Conservation (phyloP, 2,888 invertebrate species). For the Acleris cristana region DNA sequence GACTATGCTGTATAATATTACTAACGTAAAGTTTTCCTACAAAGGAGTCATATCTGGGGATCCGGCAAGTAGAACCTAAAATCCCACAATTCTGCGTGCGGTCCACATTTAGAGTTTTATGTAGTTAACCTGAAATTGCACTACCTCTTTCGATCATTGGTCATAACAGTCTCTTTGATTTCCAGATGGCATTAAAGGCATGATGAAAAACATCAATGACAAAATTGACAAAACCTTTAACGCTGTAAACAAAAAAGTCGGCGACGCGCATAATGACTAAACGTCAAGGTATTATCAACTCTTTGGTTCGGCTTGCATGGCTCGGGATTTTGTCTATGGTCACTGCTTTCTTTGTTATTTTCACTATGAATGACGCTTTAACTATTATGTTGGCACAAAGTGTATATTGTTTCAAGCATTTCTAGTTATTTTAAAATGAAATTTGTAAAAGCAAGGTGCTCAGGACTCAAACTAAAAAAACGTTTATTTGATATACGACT, state of each 20-base stretch:
- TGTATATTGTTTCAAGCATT: no score
- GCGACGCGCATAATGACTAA: slow-evolving; percentile 65
- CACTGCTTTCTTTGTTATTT: slow-evolving; percentile 16
- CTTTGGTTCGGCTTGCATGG: slow-evolving; percentile 57
- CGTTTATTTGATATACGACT: no score
- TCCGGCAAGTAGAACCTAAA: no score
- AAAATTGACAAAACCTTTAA: slow-evolving; percentile 67
- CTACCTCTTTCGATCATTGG: not conserved
- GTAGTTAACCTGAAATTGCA: not conserved
- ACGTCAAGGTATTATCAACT: slow-evolving; percentile 31
- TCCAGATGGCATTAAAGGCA: slow-evolving; percentile 49
- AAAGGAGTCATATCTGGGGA: no score
- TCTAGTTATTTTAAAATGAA: no score
- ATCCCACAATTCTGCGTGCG: no score
- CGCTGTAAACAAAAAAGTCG: slow-evolving; percentile 61
- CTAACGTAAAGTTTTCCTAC: no score
- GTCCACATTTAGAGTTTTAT: no score
- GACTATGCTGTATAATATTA: no score
- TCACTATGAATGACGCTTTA: not conserved
- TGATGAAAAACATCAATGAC: slow-evolving; percentile 65
- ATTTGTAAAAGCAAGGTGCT: no score
- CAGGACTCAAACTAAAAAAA: no score
- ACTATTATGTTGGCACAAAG: no score
- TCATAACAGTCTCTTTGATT: slow-evolving; percentile 16
- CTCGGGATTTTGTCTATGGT: slow-evolving; percentile 36